Conservation (phyloP, 2,797 vertebrate genomes). For the Furcifer pardalis region DNA sequence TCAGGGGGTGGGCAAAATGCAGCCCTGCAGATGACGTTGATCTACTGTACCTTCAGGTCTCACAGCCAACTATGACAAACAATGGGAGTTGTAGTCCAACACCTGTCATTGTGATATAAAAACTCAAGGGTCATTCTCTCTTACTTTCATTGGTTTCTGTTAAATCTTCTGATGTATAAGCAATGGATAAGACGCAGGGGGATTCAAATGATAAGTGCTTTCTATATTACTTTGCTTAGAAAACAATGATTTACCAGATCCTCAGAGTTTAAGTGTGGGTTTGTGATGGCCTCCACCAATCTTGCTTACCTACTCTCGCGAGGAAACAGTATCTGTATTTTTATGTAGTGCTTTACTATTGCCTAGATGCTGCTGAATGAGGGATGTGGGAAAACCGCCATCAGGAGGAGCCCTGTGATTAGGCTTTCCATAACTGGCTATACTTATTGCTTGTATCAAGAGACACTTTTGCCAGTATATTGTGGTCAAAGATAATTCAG, state of each 20-base stretch:
- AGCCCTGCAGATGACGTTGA: neutral
- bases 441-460: neutral
- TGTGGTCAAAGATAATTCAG: neutral
- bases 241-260: too few relatives aligned
- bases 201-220: too few relatives aligned
- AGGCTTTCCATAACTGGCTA: constrained; percentile 10
- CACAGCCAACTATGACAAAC: neutral
- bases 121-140: neutral
- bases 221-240: neutral
- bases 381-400: neutral
- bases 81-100: neutral
- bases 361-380: neutral
- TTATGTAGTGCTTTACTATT: neutral
- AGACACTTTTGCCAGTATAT: neutral
- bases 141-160: neutral
- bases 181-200: neutral
- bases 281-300: too few relatives aligned
- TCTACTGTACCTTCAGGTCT: neutral
- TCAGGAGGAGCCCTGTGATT: neutral
- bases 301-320: neutral
- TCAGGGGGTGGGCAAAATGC: neutral
- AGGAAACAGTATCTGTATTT: neutral
- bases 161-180: too few relatives aligned
- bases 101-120: too few relatives aligned
- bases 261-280: too few relatives aligned